These are phyloP conservation scores for Ariopsis seemanni DNA, from an alignment of 2,113 vertebrate species.

Conservation along the genomic window DNA sequence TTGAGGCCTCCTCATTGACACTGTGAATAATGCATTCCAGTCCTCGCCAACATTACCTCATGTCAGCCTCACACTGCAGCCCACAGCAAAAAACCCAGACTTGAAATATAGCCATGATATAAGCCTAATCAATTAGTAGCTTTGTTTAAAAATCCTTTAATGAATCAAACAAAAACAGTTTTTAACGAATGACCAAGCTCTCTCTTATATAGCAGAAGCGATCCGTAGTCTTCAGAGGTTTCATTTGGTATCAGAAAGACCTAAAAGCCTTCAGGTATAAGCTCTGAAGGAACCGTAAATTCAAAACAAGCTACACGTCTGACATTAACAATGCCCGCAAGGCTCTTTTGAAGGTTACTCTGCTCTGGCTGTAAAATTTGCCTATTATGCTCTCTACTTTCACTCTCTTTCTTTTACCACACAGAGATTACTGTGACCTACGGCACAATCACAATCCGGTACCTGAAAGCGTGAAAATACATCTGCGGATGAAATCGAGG, in stretches of 20 bases:
- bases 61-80: not conserved
- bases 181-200: not conserved
- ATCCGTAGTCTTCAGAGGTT: not conserved
- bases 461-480: not conserved
- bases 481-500: not conserved
- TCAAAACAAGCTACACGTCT: conserved; percentile 22
- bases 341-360: conserved; percentile 37
- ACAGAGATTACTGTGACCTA: not conserved
- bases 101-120: not conserved
- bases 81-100: not conserved
- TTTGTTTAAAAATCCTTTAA: not conserved
- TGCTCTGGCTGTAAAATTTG: not conserved
- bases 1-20: not conserved
- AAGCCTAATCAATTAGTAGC: not conserved
- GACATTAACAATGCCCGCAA: conserved; percentile 6
- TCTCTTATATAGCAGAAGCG: not conserved
- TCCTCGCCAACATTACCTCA: not conserved
- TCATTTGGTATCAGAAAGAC: not conserved
- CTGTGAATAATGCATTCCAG: conserved; percentile 9
- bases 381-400: not conserved
- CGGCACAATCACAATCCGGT: not conserved
- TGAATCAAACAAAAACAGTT: not conserved
- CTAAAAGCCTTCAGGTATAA: conserved; percentile 18
- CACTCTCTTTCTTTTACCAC: not conserved
- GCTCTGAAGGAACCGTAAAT: conserved; percentile 11